phyloP scores from a whole-genome alignment of 2,113 vertebrate species.

The Kryptolebias marmoratus region DNA sequence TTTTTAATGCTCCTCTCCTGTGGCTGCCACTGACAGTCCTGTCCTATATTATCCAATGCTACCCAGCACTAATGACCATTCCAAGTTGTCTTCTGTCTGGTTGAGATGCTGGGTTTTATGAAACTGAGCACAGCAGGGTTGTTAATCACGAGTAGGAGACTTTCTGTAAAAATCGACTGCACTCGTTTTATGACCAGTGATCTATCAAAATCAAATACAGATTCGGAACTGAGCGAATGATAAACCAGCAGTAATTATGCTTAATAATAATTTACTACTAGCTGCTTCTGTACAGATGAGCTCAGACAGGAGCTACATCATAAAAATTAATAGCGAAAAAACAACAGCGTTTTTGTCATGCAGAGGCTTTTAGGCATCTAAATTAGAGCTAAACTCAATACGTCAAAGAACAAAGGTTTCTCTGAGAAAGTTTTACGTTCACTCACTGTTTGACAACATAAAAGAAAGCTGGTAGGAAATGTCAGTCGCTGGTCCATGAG shows the following conservation, averaged over 20 bases:
- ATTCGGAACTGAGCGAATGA: background rate
- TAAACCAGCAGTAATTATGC: slow-evolving; percentile 16
- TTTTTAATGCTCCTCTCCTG: background rate
- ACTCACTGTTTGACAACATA: slow-evolving; percentile 11
- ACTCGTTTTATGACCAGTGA: background rate
- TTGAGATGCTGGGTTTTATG: slow-evolving; percentile 6
- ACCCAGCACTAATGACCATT: background rate
- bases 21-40: background rate
- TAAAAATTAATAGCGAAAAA: slow-evolving; percentile 17
- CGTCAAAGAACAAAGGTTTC: slow-evolving; percentile 11
- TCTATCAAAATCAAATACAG: slow-evolving; percentile 3
- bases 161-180: background rate
- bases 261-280: background rate
- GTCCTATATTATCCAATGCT: slow-evolving; percentile 1
- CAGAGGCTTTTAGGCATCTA: slow-evolving; percentile 12
- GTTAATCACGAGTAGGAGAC: slow-evolving; percentile 12
- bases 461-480: slow-evolving; percentile 7
- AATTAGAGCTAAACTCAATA: slow-evolving; percentile 36
- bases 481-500: slow-evolving; percentile 5
- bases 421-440: slow-evolving; percentile 33
- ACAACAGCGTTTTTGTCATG: slow-evolving; percentile 11
- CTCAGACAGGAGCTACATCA: slow-evolving; percentile 8
- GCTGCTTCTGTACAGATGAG: background rate
- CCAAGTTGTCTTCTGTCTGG: slow-evolving; percentile 7
- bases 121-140: slow-evolving; percentile 10